phyloP scores from a whole-genome alignment of 2,113 vertebrate genomes.

The Pongo abelii region DNA sequence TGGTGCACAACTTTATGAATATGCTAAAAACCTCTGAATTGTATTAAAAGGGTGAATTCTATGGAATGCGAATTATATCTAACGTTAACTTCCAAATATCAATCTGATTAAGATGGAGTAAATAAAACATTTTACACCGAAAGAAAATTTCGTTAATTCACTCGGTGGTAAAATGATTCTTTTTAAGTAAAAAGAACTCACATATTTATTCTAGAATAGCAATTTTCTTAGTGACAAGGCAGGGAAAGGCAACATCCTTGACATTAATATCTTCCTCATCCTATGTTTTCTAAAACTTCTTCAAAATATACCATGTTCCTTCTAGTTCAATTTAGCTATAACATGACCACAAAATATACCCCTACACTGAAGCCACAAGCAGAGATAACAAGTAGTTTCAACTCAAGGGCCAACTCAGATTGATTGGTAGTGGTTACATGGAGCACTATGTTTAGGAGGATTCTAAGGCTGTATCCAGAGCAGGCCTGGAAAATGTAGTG shows the following conservation, averaged over 20 bases:
- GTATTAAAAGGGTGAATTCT: not conserved
- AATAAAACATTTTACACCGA: not conserved
- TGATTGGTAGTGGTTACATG: not conserved
- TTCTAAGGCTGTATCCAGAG: not conserved
- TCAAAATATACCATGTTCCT: not conserved
- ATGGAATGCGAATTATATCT: not conserved
- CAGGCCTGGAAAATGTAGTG: not conserved
- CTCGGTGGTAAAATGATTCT: not conserved
- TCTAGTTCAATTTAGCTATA: not conserved
- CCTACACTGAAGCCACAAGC: not conserved
- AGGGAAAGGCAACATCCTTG: not conserved
- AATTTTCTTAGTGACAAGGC: not conserved
- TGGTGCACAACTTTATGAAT: not conserved
- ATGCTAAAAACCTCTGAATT: not conserved
- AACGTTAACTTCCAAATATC: not conserved
- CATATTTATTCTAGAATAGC: not conserved
- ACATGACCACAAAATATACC: not conserved
- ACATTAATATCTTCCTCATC: not conserved
- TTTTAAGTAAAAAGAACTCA: not conserved
- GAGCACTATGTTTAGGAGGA: not conserved
- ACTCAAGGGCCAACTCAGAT: not conserved
- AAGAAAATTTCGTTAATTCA: not conserved
- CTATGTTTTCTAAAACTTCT: not conserved
- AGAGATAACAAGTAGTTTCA: not conserved
- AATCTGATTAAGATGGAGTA: not conserved